phyloP scores from a whole-genome alignment of 1,140 invertebrate genomes.

The Arion vulgaris region DNA sequence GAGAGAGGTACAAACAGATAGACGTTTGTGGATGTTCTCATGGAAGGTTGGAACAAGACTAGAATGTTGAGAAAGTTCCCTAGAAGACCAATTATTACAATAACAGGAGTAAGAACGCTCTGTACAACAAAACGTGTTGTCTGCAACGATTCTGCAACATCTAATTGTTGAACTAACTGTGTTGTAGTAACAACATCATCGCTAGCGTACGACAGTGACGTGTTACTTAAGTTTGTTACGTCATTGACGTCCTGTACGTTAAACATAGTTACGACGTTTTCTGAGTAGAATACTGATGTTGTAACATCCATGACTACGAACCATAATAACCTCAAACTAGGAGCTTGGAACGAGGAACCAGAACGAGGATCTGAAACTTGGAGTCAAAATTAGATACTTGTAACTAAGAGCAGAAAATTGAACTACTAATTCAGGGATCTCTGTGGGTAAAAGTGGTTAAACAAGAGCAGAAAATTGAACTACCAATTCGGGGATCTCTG shows the following conservation, averaged over 20 bases:
- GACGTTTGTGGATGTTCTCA: constrained; percentile 83
- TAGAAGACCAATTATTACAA: constrained; percentile 68
- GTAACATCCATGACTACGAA: neutral
- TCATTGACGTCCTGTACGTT: neutral
- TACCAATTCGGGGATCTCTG: too few relatives aligned
- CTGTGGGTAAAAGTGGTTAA: neutral
- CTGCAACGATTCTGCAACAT: constrained; percentile 35
- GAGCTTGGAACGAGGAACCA: neutral
- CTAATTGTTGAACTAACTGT: neutral
- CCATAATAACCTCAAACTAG: neutral
- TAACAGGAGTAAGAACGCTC: constrained; percentile 66
- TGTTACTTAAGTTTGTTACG: neutral
- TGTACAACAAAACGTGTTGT: constrained; percentile 61
- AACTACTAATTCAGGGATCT: neutral
- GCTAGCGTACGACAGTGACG: neutral
- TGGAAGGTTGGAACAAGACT: constrained; percentile 79
- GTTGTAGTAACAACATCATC: neutral
- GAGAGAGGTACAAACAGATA: constrained; percentile 82
- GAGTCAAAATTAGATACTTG: neutral
- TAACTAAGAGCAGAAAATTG: too few relatives aligned
- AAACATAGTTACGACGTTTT: neutral
- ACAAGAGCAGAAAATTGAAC: too few relatives aligned
- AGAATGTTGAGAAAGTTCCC: constrained; percentile 63
- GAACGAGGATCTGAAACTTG: too few relatives aligned
- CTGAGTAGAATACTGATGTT: neutral